Base-by-base conservation (phyloP, 2,888 invertebrate genomes). In the Dasysyrphus tricinctus region DNA sequence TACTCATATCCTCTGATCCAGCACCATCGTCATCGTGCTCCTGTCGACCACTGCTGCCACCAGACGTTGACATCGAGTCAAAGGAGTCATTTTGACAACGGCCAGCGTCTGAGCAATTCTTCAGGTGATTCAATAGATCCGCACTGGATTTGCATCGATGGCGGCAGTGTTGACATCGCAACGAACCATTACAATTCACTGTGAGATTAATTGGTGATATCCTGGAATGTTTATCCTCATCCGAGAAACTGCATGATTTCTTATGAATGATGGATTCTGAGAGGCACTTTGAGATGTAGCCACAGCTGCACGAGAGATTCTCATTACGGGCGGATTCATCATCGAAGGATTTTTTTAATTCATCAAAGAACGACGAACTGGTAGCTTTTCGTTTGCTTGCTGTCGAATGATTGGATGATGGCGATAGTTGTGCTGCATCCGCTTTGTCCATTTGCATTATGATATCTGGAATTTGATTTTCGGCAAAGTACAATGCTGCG, bases 121-220 rank as follows among this genome's bases (percentile, higher is more conserved):
- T 95, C 91, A 97, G 93, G 91, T 97, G 97, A 80, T 95, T 93
- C 87, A 95, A 93, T 63, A 97, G 93, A 92, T 97, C 97, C 5
- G 95, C 94, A 89, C 96, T 96, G 34, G 96, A 96, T 93, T 97
- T 97, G 92, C 97, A 97, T 83, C 97, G 94, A 91, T 97, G 97
- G 88, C 97, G 94, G 91, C 97, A 97, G 91, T 96, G 95, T 92
- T 97, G 97, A 91, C 97, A 97, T 80, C 97, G 94, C 67, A 96
- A 96, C 14, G 97, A 96, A 87, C 95, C 95, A 56, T 78, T 81
- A 59, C 72, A 85, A 78, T 89, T 88, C 1, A 91, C 91, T 16
- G 92, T 92, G 12, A 92, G 88, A 90, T 93, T 94, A 51, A 93
- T 90, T 47, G 93, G 93, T 42, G 92, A 92, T 59, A 87, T 70